Base-by-base conservation (phyloP, 37 sponge, comb jelly and placozoan species). In the Bolinopsis microptera region DNA sequence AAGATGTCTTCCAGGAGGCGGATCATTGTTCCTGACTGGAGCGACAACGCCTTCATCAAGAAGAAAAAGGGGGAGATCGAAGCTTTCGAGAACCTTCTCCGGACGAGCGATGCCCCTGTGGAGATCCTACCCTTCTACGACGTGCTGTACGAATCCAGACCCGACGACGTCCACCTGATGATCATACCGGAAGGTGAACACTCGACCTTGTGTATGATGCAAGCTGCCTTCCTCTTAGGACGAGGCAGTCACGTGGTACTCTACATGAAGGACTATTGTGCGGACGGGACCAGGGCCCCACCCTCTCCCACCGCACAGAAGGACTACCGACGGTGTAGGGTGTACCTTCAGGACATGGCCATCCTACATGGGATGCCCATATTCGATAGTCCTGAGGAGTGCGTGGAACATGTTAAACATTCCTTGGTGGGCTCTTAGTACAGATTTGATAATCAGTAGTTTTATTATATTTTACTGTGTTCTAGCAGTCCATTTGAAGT, bases 301-400 rank as follows among this genome's bases (percentile, higher is more conserved):
- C 82, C 82, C 82, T 80, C 82, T 8, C 82, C 82, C 82, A 80
- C 82, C 37, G 82, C 82, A 1, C 82, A 80, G 82, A 80, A 80
- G 82, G 82, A 80, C 82, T 80, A 80, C 33, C 82, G 82, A 13
- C 35, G 82, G 82, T 80, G 82, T 30, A 24, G 82, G 8, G 82
- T 35, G 38, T 80, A 80, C 37, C 8, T 80, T 23, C 82, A 80
- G 38, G 82, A 80, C 82, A 80, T 80, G 82, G 82, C 82, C 2
- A 33, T 80, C 22, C 82, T 36, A 1, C 82, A 80, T 35, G 37
- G 37, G 31, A 80, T 31, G 82, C 21, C 24, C 34, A 80, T 80
- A 23, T 31, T 80, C 37, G 82, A 80, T 22, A 35, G 31, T 31
- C 82, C 82, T 21, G 82, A 80, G 37, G 82, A 80, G 33, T 80